phyloP scores from a whole-genome alignment of 1,140 invertebrate species.

The Caerostris darwini region DNA sequence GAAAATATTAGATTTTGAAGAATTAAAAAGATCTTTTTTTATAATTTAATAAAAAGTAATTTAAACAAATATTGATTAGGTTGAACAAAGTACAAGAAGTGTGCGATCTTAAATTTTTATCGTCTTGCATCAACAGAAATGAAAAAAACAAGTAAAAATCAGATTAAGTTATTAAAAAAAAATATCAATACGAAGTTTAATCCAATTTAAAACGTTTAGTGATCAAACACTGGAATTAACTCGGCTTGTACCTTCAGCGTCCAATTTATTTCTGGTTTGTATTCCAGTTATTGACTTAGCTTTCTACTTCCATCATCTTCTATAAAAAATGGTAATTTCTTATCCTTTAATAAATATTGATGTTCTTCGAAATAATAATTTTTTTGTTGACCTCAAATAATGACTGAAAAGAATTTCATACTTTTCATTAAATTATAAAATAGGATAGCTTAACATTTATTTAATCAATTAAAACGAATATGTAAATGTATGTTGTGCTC shows the following conservation, averaged over 20 bases:
- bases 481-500: too few relatives aligned
- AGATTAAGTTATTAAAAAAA: not conserved
- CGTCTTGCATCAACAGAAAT: not conserved
- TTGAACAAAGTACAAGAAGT: not conserved
- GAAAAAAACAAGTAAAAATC: not conserved
- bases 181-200: not conserved
- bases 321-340: too few relatives aligned
- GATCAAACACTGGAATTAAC: not conserved
- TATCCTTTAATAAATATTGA: too few relatives aligned
- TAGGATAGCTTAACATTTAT: too few relatives aligned
- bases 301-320: not conserved
- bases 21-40: not conserved
- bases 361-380: too few relatives aligned
- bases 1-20: not conserved
- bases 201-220: constrained; percentile 5
- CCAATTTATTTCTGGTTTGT: not conserved
- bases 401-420: too few relatives aligned
- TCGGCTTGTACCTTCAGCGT: not conserved
- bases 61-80: not conserved
- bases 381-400: too few relatives aligned
- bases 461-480: too few relatives aligned
- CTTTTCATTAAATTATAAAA: too few relatives aligned
- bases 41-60: not conserved
- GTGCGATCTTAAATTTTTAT: not conserved
- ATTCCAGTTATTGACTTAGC: not conserved